phyloP scores from a whole-genome alignment of 2,888 invertebrate genomes.

The Drosophila borealis region DNA sequence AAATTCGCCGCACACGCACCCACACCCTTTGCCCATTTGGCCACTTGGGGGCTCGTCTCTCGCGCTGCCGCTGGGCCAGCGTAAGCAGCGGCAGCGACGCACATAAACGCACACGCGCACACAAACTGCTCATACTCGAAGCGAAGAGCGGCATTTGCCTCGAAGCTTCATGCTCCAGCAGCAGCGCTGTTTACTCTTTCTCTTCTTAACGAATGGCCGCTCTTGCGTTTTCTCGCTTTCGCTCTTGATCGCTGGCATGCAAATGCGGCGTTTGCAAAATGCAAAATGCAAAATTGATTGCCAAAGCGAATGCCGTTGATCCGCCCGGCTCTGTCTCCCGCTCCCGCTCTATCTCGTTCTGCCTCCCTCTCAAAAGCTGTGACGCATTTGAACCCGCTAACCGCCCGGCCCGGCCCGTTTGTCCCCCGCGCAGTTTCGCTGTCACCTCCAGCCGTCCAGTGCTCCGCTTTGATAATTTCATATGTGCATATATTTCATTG shows the following conservation, averaged over 20 bases:
- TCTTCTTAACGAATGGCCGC: constrained; percentile 2
- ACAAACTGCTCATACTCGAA: constrained; percentile 3
- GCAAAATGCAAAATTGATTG: constrained; percentile 53
- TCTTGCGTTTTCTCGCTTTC: constrained; percentile 24
- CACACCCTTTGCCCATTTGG: constrained; percentile 47
- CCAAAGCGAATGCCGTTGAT: constrained; percentile 56
- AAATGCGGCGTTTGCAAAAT: constrained; percentile 44
- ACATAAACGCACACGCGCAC: constrained; percentile 28
- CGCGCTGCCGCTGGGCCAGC: constrained; percentile 35
- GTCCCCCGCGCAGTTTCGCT: not conserved
- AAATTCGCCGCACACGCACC: constrained; percentile 38
- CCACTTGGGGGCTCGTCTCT: constrained; percentile 72
- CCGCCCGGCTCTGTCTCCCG: constrained; percentile 19
- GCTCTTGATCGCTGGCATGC: constrained; percentile 44
- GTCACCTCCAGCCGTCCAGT: constrained; percentile 15
- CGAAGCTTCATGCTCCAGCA: constrained; percentile 31
- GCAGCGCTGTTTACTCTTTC: constrained; percentile 33
- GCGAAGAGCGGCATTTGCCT: constrained; percentile 43
- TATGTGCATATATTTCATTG: constrained; percentile 40
- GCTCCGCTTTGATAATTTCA: constrained; percentile 48
- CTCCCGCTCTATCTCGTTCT: not conserved
- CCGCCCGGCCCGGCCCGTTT: constrained; percentile 17
- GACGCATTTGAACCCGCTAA: constrained; percentile 61
- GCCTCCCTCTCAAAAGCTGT: constrained; percentile 27
- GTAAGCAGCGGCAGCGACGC: constrained; percentile 47